Evolutionary conservation across 1,140 invertebrate genomes (phyloP).

Genomic region (Caenorhabditis brenneri): DNA sequence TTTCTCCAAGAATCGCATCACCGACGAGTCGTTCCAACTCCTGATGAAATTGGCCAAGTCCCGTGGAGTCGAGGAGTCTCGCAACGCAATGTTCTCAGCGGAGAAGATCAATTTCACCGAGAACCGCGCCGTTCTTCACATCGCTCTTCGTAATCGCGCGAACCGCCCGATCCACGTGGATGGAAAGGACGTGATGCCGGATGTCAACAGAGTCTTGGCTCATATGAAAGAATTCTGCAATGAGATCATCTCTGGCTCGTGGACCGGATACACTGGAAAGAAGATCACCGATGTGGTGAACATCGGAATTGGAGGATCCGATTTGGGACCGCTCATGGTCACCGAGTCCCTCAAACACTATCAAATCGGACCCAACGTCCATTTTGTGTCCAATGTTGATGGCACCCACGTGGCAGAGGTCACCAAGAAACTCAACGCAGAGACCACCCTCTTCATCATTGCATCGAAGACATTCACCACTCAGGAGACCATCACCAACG

Average conservation of each 20-base stretch:
- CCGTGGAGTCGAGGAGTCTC: slow-evolving; percentile 82
- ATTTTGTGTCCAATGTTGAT: slow-evolving; percentile 99
- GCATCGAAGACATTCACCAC: slow-evolving; percentile 99
- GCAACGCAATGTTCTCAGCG: slow-evolving; percentile 91
- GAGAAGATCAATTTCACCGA: slow-evolving; percentile 98
- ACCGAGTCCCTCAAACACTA: slow-evolving; percentile 95
- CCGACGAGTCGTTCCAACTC: slow-evolving; percentile 78
- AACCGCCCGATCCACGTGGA: slow-evolving; percentile 83
- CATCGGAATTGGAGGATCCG: slow-evolving; percentile 98
- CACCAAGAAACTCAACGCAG: slow-evolving; percentile 86
- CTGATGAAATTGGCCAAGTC: slow-evolving; percentile 77
- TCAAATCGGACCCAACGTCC: slow-evolving; percentile 83
- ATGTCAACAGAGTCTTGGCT: slow-evolving; percentile 85
- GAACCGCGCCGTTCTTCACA: slow-evolving; percentile 90
- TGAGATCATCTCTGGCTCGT: slow-evolving; percentile 76
- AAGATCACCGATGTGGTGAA: slow-evolving; percentile 96
- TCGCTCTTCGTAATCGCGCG: slow-evolving; percentile 86
- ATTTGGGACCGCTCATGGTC: slow-evolving; percentile 96
- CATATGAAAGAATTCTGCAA: slow-evolving; percentile 94
- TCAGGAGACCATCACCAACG: slow-evolving; percentile 99
- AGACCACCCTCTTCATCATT: slow-evolving; percentile 95
- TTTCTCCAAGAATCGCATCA: slow-evolving; percentile 93
- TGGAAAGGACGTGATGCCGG: slow-evolving; percentile 88
- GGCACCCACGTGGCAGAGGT: slow-evolving; percentile 95
- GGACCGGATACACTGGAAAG: slow-evolving; percentile 91